Evolutionary conservation across 2,888 invertebrate genomes (phyloP).

Genomic region (Melipona bicolor): DNA sequence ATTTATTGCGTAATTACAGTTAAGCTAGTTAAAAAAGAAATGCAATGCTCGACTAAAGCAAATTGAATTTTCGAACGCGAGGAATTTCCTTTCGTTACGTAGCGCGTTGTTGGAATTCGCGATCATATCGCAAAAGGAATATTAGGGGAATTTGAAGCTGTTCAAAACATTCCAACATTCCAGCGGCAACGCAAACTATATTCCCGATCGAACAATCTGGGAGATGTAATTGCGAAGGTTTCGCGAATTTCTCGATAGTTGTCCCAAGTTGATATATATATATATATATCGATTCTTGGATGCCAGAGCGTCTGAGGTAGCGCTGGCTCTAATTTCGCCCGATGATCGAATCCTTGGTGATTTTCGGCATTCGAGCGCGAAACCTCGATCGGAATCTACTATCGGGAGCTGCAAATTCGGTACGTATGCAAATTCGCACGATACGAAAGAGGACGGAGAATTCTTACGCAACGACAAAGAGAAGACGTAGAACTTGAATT

Average conservation of each 20-base stretch:
- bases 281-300: slow-evolving; percentile 13
- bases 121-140: no score
- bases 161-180: neutral
- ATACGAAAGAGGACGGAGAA: neutral
- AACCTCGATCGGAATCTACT: slow-evolving; percentile 46
- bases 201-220: neutral
- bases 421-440: slow-evolving; percentile 52
- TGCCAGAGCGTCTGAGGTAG: slow-evolving; percentile 7
- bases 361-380: slow-evolving; percentile 37
- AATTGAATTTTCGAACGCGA: no score
- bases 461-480: slow-evolving; percentile 17
- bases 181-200: neutral
- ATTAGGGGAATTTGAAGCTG: neutral
- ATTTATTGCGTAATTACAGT: no score
- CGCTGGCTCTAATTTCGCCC: slow-evolving; percentile 13
- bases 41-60: no score
- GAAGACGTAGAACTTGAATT: neutral
- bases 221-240: neutral
- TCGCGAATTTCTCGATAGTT: neutral
- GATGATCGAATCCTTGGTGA: slow-evolving; percentile 42
- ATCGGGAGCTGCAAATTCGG: slow-evolving; percentile 25
- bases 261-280: neutral
- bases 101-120: no score
- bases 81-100: no score
- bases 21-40: no score